Evolutionary conservation across 2,797 vertebrate genomes (phyloP).

Genomic region (Peromyscus aztecus): DNA sequence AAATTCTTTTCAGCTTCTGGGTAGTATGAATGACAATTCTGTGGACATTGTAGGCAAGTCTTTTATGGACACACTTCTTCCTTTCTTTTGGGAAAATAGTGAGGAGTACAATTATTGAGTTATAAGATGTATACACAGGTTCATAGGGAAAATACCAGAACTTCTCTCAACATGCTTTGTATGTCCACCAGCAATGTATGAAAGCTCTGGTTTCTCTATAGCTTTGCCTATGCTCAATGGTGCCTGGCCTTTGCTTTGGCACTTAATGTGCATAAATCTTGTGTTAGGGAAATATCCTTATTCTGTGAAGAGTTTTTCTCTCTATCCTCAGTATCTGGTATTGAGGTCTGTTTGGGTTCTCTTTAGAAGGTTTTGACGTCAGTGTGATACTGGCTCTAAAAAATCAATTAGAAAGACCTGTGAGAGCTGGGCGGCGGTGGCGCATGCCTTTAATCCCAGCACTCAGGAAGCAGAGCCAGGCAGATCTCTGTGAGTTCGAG

Average conservation of each 20-base stretch:
- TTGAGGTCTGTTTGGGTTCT: not conserved
- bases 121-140: not conserved
- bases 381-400: slow-evolving; percentile 15
- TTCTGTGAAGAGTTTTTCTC: slow-evolving; percentile 34
- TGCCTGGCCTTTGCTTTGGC: slow-evolving; percentile 48
- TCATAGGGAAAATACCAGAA: slow-evolving; percentile 33
- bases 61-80: not conserved
- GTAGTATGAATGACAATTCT: not conserved
- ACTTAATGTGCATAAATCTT: slow-evolving; percentile 7
- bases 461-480: no score
- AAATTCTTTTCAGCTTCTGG: slow-evolving; percentile 24
- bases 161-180: not conserved
- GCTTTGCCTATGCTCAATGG: not conserved
- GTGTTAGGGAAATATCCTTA: slow-evolving; percentile 3
- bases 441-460: no score
- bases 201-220: not conserved
- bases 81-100: slow-evolving; percentile 32
- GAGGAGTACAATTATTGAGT: not conserved
- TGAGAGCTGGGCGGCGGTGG: no score
- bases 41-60: not conserved
- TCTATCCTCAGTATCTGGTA: slow-evolving; percentile 29
- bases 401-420: slow-evolving; percentile 42
- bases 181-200: not conserved
- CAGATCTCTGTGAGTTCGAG: no score
- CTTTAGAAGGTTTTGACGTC: not conserved